A percentile compares a stretch with the other conserved stretches of the same genome.
Conservation (phyloP, 2,797 vertebrate genomes). For the Tarsius wallacei region DNA sequence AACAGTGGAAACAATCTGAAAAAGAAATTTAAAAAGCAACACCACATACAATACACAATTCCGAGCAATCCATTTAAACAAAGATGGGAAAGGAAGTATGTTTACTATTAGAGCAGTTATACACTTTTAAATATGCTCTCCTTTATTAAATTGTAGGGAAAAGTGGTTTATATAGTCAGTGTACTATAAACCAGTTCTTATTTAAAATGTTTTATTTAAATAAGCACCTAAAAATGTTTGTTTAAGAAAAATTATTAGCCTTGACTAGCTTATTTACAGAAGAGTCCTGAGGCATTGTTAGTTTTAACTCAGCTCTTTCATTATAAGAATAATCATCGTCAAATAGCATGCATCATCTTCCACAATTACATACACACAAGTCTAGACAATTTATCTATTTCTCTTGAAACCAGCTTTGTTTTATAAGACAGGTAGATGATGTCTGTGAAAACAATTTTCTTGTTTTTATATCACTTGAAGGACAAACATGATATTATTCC, state of each 20-base stretch:
- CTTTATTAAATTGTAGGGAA: background rate
- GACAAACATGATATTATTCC: conserved; percentile 69
- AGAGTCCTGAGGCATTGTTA: background rate
- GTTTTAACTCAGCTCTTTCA: conserved; percentile 64
- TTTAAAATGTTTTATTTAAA: conserved; percentile 75
- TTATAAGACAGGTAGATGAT: conserved; percentile 48
- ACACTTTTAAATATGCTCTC: background rate
- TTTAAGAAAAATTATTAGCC: conserved; percentile 57
- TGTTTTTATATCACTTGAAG: conserved; percentile 67
- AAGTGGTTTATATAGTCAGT: background rate
- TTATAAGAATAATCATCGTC: conserved; percentile 58
- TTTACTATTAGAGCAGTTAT: background rate
- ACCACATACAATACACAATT: too few relatives aligned
- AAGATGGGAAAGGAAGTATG: too few relatives aligned
- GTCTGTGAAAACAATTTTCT: conserved; percentile 56
- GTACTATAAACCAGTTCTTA: background rate
- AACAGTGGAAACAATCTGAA: too few relatives aligned
- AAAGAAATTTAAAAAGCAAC: too few relatives aligned
- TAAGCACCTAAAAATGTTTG: conserved; percentile 65
- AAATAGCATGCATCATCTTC: conserved; percentile 61
- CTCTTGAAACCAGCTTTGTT: conserved; percentile 57
- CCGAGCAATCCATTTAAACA: too few relatives aligned
- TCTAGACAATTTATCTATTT: conserved; percentile 69
- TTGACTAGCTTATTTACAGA: background rate
- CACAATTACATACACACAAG: background rate